phyloP scores from a whole-genome alignment of 2,888 invertebrate species.

The Unio pictorum region DNA sequence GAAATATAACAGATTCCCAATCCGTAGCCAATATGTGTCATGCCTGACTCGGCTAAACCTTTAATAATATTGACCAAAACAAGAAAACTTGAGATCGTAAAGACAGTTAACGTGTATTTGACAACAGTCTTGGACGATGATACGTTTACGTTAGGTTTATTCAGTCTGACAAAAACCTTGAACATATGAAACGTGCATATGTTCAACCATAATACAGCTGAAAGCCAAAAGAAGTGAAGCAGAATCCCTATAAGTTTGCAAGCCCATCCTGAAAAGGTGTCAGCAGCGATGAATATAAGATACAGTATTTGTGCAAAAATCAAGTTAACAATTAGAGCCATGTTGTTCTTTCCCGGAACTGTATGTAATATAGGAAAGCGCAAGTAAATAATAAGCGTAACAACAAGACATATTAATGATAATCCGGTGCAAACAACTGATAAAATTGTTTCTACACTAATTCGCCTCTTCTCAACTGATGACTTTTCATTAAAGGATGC shows the following conservation, averaged over 20 bases:
- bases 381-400: conserved; percentile 14
- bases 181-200: conserved; percentile 24
- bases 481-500: too few relatives aligned
- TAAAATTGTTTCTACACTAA: conserved; percentile 3
- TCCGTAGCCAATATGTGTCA: conserved; percentile 17
- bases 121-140: conserved; percentile 2
- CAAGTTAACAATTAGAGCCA: conserved; percentile 12
- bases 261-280: background rate
- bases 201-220: conserved; percentile 13
- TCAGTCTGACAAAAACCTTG: conserved; percentile 14
- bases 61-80: conserved; percentile 11
- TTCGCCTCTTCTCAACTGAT: too few relatives aligned
- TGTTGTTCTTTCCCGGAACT: conserved; percentile 19
- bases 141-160: background rate
- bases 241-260: conserved; percentile 12
- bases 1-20: conserved; percentile 22
- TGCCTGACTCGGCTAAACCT: background rate
- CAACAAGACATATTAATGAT: conserved; percentile 14
- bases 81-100: conserved; percentile 3
- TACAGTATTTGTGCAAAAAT: conserved; percentile 17
- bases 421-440: conserved; percentile 9
- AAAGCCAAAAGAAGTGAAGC: conserved; percentile 21
- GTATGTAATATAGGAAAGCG: conserved; percentile 14
- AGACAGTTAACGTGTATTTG: conserved; percentile 10
- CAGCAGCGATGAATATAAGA: conserved; percentile 4